These are phyloP conservation scores for Pollenia griseotomentosa DNA, from an alignment of 2,888 invertebrate genomes.

Conservation along the genomic window DNA sequence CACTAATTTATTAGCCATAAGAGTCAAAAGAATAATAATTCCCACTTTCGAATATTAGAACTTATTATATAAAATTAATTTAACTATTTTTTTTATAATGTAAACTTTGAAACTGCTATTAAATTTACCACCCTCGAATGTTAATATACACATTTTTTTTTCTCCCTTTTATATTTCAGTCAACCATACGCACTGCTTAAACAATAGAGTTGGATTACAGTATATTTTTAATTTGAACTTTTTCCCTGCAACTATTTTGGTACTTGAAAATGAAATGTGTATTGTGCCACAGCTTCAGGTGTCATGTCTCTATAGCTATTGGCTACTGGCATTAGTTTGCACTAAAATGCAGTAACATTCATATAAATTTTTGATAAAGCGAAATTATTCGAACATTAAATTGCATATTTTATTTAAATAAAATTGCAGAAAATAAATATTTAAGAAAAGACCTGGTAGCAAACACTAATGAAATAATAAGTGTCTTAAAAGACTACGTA, in stretches of 20 bases:
- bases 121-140: too few species aligned
- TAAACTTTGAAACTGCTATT: too few species aligned
- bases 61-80: too few species aligned
- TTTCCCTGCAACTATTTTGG: neutral
- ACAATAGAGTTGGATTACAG: neutral
- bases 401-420: neutral
- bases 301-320: conserved; percentile 16
- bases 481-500: too few species aligned
- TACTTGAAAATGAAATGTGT: conserved; percentile 5
- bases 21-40: too few species aligned
- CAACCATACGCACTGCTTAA: neutral
- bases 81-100: too few species aligned
- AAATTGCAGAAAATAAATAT: too few species aligned
- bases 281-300: conserved; percentile 15
- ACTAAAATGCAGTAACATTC: conserved; percentile 1
- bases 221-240: neutral
- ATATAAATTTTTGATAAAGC: neutral
- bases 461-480: too few species aligned
- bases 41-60: too few species aligned
- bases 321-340: neutral
- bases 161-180: neutral
- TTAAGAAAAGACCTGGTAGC: too few species aligned
- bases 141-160: too few species aligned
- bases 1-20: too few species aligned
- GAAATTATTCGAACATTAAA: neutral